A percentile compares a stretch with the other conserved stretches of the same genome.
phyloP scores from a whole-genome alignment of 1,140 invertebrate species.

The Lepidurus couesii region DNA sequence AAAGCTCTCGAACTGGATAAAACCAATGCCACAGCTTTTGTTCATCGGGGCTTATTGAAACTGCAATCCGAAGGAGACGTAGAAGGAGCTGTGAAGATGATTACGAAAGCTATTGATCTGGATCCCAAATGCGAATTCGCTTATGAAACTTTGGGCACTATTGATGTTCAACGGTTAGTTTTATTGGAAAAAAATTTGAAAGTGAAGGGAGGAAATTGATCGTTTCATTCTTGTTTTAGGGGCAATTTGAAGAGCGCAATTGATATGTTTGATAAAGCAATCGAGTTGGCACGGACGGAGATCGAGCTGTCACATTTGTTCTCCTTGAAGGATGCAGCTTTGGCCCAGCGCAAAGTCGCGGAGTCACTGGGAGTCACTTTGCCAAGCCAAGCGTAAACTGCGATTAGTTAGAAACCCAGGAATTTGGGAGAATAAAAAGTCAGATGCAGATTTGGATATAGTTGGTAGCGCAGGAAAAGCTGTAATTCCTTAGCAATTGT shows the following conservation, averaged over 20 bases:
- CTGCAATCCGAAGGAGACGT: slow-evolving; percentile 75
- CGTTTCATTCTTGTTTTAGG: slow-evolving; percentile 48
- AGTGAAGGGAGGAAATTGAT: not conserved
- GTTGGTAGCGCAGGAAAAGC: not conserved
- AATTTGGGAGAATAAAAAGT: not conserved
- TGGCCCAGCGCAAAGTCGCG: slow-evolving; percentile 73
- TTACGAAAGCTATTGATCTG: slow-evolving; percentile 74
- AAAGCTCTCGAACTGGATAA: slow-evolving; percentile 76
- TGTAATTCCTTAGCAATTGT: slow-evolving; percentile 20
- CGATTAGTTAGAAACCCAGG: not conserved
- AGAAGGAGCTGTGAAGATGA: slow-evolving; percentile 67
- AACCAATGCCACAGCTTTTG: slow-evolving; percentile 74
- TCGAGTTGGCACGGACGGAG: slow-evolving; percentile 72
- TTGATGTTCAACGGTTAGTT: slow-evolving; percentile 82
- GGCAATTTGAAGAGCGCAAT: slow-evolving; percentile 76
- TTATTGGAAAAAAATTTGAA: not conserved
- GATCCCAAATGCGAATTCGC: slow-evolving; percentile 90
- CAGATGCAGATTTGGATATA: not conserved
- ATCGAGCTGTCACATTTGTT: slow-evolving; percentile 82
- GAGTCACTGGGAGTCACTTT: slow-evolving; percentile 59
- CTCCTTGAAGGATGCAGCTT: slow-evolving; percentile 74
- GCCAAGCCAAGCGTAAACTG: slow-evolving; percentile 36
- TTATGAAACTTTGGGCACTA: slow-evolving; percentile 87
- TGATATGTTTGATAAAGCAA: slow-evolving; percentile 81
- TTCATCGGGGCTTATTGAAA: slow-evolving; percentile 75